Evolutionary conservation across 1,140 invertebrate genomes (phyloP), one percentile per base, ranked within the genome.

Genomic region (Pentalonia nigronervosa): DNA sequence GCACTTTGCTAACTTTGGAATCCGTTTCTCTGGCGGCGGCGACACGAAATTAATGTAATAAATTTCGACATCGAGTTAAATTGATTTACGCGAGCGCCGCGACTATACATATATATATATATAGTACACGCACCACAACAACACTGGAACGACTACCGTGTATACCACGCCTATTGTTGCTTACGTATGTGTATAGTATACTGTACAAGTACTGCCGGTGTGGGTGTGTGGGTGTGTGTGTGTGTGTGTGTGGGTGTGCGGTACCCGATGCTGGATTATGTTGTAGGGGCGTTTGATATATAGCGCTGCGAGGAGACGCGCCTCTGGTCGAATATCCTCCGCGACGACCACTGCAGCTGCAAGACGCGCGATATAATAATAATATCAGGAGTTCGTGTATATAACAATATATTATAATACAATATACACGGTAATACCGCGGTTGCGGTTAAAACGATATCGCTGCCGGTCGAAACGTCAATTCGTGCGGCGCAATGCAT

Each of bases 1-100:
- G 67, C 91, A 83, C 91, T 92, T 92, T 92, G 91, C 60, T 81
- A 81, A 92, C 91, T 92, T 92, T 36, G 91, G 76, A 92, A 92
- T 92, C 91, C 91, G 91, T 81, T 48, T 48, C 76, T 81, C 47
- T 21, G 60, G 91, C 91, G 91, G 47, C 76, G 47, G 56, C 41
- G 90, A 91, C 60, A 45, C 56, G 56, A 91, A 76, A 76, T 60
- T 91, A 76, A 67, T 91, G 90, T 91, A 91, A 91, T 91, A 91
- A 91, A 91, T 76, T 91, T 91, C 45, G 90, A 91, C 53, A 91
- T 91, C 60, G 90, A 60, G 53, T 67, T 67, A 91, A 91, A 91
- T 76, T 91, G 90, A 91, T 76, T 91, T 91, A 89, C 88, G 88
- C 34, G 34, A 56, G 48, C 48, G 2, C 20, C 1, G n/a, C 88